Conservation (phyloP, 2,113 vertebrate genomes). For the Crotalus horridus region DNA sequence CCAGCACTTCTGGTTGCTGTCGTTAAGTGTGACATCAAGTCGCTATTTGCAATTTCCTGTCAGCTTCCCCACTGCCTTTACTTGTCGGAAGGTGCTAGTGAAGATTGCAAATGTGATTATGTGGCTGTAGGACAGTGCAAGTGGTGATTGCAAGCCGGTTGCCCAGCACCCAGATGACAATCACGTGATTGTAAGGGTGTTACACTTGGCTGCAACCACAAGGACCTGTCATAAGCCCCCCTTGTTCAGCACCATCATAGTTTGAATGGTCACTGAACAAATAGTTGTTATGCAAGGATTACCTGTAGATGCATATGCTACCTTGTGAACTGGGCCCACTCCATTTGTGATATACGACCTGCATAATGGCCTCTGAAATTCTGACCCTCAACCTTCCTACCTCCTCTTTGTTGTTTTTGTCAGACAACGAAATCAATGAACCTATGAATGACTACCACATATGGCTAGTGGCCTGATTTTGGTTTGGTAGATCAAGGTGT, state of each 20-base stretch:
- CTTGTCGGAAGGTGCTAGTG: background rate
- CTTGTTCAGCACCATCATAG: background rate
- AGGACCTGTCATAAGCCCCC: background rate
- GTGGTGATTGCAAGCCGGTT: background rate
- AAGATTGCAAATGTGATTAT: background rate
- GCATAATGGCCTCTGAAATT: background rate
- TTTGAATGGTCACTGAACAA: background rate
- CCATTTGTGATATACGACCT: background rate
- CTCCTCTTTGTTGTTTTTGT: background rate
- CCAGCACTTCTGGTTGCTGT: background rate
- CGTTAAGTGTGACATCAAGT: background rate
- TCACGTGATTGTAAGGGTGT: background rate
- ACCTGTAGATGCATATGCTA: background rate
- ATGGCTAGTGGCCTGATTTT: background rate
- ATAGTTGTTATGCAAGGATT: background rate
- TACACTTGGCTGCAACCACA: background rate
- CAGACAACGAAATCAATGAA: background rate
- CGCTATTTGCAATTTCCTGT: background rate
- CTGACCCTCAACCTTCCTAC: background rate
- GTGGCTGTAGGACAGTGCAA: background rate
- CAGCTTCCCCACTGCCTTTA: background rate
- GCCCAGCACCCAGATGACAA: background rate
- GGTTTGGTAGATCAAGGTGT: background rate
- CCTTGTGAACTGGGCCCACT: background rate
- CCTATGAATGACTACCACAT: background rate